These are phyloP conservation scores for Phaonia tiefii DNA, from an alignment of 2,888 invertebrate genomes.

Conservation along the genomic window DNA sequence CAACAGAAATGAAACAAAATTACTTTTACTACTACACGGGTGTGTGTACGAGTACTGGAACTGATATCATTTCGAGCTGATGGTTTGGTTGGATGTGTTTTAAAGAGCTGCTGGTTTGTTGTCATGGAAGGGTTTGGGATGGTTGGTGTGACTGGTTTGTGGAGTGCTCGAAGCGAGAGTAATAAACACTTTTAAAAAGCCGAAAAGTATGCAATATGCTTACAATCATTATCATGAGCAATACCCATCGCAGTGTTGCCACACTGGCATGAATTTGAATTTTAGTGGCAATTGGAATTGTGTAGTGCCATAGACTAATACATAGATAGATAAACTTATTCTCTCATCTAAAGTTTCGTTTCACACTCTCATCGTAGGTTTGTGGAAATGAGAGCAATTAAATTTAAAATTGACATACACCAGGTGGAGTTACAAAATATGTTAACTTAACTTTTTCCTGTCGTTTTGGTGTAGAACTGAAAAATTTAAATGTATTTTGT, in stretches of 20 bases:
- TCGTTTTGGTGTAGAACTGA: no score
- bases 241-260: constrained; percentile 37
- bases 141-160: constrained; percentile 29
- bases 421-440: no score
- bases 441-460: no score
- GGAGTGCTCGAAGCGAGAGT: constrained; percentile 64
- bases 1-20: constrained; percentile 29
- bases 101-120: background rate
- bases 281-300: background rate
- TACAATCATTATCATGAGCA: constrained; percentile 59
- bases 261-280: constrained; percentile 4
- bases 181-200: constrained; percentile 67
- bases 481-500: no score
- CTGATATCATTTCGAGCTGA: constrained; percentile 11
- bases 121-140: background rate
- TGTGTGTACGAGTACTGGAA: no score
- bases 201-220: constrained; percentile 69
- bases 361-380: no score
- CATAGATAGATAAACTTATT: no score
- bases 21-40: constrained; percentile 35
- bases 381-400: no score
- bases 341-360: no score
- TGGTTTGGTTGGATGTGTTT: constrained; percentile 38
- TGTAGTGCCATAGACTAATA: background rate
- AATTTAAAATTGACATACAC: no score